These are phyloP conservation scores for Silurus meridionalis DNA, from an alignment of 2,113 vertebrate genomes.

Conservation along the genomic window DNA sequence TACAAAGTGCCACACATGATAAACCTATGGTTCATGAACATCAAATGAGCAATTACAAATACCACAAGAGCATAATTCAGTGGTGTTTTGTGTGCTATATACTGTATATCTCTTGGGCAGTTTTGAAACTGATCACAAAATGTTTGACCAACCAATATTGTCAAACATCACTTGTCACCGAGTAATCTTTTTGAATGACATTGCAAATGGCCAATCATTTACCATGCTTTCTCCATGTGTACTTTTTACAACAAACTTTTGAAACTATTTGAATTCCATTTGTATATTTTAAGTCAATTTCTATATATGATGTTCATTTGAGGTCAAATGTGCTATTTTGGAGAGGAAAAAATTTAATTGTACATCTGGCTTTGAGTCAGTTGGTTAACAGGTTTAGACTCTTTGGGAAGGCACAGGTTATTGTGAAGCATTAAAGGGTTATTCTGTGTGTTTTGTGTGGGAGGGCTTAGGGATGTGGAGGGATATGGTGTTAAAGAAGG, in stretches of 20 bases:
- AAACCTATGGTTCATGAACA: background rate
- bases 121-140: background rate
- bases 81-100: background rate
- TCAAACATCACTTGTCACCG: background rate
- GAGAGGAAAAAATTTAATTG: background rate
- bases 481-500: constrained; percentile 21
- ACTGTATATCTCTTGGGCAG: background rate
- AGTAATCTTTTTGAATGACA: background rate
- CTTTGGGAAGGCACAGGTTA: background rate
- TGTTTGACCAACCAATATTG: background rate
- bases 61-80: background rate
- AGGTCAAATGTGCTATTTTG: background rate
- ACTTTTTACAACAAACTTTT: background rate
- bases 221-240: background rate
- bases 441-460: constrained; percentile 6
- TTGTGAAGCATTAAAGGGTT: background rate
- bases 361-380: background rate
- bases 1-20: too few species aligned
- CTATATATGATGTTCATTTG: background rate
- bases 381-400: background rate
- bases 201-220: background rate
- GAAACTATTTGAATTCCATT: background rate
- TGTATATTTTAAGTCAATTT: too few species aligned
- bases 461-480: background rate
- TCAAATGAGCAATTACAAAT: background rate